Base-by-base conservation (phyloP, 2,888 invertebrate species). In the Drosophila multiciliata region DNA sequence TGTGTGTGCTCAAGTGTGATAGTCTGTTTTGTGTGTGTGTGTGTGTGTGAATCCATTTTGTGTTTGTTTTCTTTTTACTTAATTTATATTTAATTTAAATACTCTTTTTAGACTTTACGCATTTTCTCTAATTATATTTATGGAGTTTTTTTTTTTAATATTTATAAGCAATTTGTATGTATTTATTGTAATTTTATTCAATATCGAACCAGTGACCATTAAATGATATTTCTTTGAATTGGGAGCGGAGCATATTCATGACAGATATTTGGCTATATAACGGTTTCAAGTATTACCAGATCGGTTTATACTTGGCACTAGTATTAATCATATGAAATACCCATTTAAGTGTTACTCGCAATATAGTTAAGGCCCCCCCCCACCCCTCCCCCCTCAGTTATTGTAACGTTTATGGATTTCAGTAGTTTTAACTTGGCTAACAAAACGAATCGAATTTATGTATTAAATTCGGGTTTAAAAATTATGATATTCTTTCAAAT, bases 161-260 rank as follows among this genome's bases (percentile, higher is more conserved):
- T n/a, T 48, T 50, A 1, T 78, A 81, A 78, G 78, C 20, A 45
- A 64, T 38, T 58, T 40, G 67, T 48, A 60, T 73, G 67, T 78
- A 78, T 78, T 78, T 77, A 78, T 81, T 77, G 45, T 66, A 78
- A 59, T 45, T 66, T 36, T 38, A 66, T 49, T 26, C 48, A 52
- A 55, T 29, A 64, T 52, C 62, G 38, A 64, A 52, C 45, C 33
- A 66, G 57, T 58, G 72, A 62, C 66, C 77, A 80, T 77, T 67
- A 80, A 78, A 72, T 35, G 48, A 72, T 63, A 77, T 72, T 63
- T 71, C 52, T 17, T 20, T 52, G 3, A n/a, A 45, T 35, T n/a
- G 6, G 12, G 17, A 45, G 1, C 11, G 7, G 17, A 23, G 7
- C 3, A 23, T 8, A 8, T 45, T 23, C 23, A 45, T 45, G 7